These are phyloP conservation scores for Danio rerio DNA, from an alignment of 2,113 vertebrate species.

Conservation along the genomic window GRCz12tu NC_133189.1:13035001-13035500, in stretches of 20 bases:
- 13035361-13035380: background rate
- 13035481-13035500: background rate
- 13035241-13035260: constrained; percentile 82
- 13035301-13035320: constrained; percentile 98
- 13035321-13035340: constrained; percentile 93
- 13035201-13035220: constrained; percentile 74
- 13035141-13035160: constrained; percentile 43
- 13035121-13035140: constrained; percentile 5
- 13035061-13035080: constrained; percentile 15
- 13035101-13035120: constrained; percentile 9
- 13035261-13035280: constrained; percentile 99
- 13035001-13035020: constrained; percentile 36
- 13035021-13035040: constrained; percentile 42
- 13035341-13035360: constrained; percentile 33
- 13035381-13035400: background rate
- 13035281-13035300: constrained; percentile 99
- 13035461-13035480: background rate
- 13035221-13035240: constrained; percentile 76
- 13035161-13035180: constrained; percentile 77
- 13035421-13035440: background rate
- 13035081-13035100: constrained; percentile 7
- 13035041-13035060: constrained; percentile 6
- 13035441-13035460: background rate
- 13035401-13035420: background rate
- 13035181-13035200: constrained; percentile 86